phyloP scores from a whole-genome alignment of 2,113 vertebrate species.

The Hippocampus guttulatus region DNA sequence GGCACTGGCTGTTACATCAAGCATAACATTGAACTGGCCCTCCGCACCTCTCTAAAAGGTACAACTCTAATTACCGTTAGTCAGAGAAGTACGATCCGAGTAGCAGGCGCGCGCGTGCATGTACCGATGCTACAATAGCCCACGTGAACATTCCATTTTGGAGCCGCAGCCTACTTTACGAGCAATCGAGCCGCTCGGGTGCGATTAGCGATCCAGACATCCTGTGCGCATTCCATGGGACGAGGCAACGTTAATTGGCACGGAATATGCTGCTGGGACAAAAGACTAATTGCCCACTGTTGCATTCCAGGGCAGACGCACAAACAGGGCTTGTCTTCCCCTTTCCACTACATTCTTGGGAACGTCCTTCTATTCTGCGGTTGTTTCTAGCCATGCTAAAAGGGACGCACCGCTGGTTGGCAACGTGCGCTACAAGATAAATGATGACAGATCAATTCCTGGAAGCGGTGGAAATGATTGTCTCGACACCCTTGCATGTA shows the following conservation, averaged over 20 bases:
- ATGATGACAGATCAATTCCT: too few relatives aligned
- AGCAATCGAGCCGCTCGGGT: constrained; percentile 16
- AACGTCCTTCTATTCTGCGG: not conserved
- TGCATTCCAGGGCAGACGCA: constrained; percentile 27
- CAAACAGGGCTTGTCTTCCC: not conserved
- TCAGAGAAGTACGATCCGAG: too few relatives aligned
- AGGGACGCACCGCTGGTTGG: too few relatives aligned
- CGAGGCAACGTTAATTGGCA: constrained; percentile 46
- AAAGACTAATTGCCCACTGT: constrained; percentile 47
- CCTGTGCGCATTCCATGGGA: constrained; percentile 39
- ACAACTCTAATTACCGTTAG: too few relatives aligned
- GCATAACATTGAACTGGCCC: too few relatives aligned
- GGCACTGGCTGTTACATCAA: too few relatives aligned
- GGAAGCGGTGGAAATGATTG: too few relatives aligned
- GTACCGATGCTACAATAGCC: not conserved
- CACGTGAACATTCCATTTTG: constrained; percentile 9
- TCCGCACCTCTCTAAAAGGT: too few relatives aligned
- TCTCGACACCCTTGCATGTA: constrained; percentile 4
- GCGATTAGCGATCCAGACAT: constrained; percentile 21
- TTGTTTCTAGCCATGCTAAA: not conserved
- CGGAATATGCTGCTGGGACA: constrained; percentile 43
- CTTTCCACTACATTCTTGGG: not conserved
- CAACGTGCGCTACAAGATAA: too few relatives aligned
- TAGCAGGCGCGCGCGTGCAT: too few relatives aligned
- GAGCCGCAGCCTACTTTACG: not conserved